phyloP scores from a whole-genome alignment of 2,797 vertebrate species.

The Diplodus puntazzo region DNA sequence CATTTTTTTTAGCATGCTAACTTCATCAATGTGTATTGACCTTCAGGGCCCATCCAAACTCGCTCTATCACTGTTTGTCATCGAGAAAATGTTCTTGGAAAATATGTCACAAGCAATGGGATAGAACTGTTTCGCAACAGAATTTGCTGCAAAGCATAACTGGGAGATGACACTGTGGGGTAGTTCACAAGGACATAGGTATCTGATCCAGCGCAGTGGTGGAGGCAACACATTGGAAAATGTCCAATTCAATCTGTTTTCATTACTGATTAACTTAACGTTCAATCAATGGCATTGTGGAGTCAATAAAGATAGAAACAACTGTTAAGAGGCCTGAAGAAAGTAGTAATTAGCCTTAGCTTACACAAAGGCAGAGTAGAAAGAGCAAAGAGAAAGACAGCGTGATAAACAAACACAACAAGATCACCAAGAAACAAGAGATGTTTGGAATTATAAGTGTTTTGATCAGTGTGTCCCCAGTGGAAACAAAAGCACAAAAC shows the following conservation, averaged over 20 bases:
- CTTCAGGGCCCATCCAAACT: slow-evolving; percentile 19
- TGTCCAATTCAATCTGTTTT: slow-evolving; percentile 21
- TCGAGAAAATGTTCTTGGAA: not conserved
- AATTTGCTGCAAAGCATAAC: slow-evolving; percentile 4
- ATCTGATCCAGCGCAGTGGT: not conserved
- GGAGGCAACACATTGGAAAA: slow-evolving; percentile 20
- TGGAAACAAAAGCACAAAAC: slow-evolving; percentile 15
- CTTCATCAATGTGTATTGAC: slow-evolving; percentile 20
- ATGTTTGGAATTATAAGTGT: not conserved
- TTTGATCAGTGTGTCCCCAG: slow-evolving; percentile 1
- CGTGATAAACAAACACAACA: not conserved
- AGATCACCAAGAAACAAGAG: not conserved
- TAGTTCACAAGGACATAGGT: not conserved
- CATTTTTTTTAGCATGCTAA: slow-evolving; percentile 36
- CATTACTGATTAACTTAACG: slow-evolving; percentile 16
- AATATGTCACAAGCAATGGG: not conserved
- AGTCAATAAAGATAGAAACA: slow-evolving; percentile 4
- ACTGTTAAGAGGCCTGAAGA: not conserved
- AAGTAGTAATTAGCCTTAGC: slow-evolving; percentile 4
- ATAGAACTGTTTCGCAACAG: not conserved
- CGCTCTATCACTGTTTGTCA: slow-evolving; percentile 28
- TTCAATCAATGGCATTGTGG: not conserved
- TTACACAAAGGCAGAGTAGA: not conserved
- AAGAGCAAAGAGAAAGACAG: not conserved
- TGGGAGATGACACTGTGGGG: not conserved